Percentiles rank a stretch among this genome's conserved stretches.
Conservation (phyloP, 2,888 invertebrate species). For the Hydroisotoma schaefferi region DNA sequence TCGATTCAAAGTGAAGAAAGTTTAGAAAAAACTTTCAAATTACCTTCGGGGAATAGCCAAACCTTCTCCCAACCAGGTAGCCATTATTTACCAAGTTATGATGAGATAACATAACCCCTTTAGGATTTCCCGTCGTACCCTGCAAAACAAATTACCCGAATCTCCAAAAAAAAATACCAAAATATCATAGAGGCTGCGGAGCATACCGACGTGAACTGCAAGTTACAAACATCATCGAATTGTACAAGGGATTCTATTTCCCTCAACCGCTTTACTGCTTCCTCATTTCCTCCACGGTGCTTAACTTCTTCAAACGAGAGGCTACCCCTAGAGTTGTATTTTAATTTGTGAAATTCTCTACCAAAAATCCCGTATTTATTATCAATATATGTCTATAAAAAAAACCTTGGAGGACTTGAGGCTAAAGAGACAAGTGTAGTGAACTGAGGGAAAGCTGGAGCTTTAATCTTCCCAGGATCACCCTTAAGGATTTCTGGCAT, state of each 20-base stretch:
- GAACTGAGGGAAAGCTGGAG: slow-evolving; percentile 32
- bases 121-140: slow-evolving; percentile 56
- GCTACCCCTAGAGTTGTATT: slow-evolving; percentile 55
- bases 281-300: slow-evolving; percentile 52
- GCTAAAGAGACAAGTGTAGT: neutral
- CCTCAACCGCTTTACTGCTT: slow-evolving; percentile 51
- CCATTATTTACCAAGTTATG: slow-evolving; percentile 57
- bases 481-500: slow-evolving; percentile 59
- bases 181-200: no score
- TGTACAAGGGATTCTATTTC: slow-evolving; percentile 58
- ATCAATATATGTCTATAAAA: neutral
- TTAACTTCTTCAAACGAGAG: slow-evolving; percentile 54
- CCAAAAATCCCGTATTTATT: neutral
- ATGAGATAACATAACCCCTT: slow-evolving; percentile 55
- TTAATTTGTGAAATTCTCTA: slow-evolving; percentile 31
- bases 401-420: neutral
- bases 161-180: no score
- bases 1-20: no score
- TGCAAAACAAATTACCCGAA: no score
- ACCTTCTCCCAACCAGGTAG: slow-evolving; percentile 51
- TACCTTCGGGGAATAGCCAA: slow-evolving; percentile 33
- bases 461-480: slow-evolving; percentile 56
- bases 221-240: slow-evolving; percentile 67
- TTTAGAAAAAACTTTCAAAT: no score
- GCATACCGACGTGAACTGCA: slow-evolving; percentile 73